phyloP scores from a whole-genome alignment of 2,797 vertebrate genomes.

The Cyclura pinguis region DNA sequence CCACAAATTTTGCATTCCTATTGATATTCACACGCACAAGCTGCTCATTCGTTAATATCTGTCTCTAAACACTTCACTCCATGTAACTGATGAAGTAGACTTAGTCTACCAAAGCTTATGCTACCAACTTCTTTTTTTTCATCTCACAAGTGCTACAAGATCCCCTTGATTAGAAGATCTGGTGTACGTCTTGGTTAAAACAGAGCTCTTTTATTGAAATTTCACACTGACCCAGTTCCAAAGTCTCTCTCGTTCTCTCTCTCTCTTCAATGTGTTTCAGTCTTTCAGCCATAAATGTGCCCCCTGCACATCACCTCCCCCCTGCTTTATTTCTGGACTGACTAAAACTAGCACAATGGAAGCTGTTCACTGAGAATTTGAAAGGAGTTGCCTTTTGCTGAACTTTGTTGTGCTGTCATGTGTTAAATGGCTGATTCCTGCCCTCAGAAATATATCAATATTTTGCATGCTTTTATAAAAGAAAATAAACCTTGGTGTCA shows the following conservation, averaged over 20 bases:
- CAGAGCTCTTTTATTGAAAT: background rate
- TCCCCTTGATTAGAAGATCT: too few relatives aligned
- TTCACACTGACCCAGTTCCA: background rate
- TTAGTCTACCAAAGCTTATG: too few relatives aligned
- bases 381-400: background rate
- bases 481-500: background rate
- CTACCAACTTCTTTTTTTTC: too few relatives aligned
- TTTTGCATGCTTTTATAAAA: background rate
- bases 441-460: background rate
- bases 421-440: background rate
- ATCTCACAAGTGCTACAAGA: too few relatives aligned
- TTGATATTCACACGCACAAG: too few relatives aligned
- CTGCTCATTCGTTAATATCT: too few relatives aligned
- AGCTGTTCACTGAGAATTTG: background rate
- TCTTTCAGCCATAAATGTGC: constrained; percentile 1
- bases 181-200: background rate
- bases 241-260: background rate
- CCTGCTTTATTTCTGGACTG: background rate
- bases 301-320: background rate
- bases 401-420: background rate
- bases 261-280: background rate
- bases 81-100: too few relatives aligned
- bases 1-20: too few relatives aligned
- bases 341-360: constrained; percentile 6
- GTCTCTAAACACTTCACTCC: too few relatives aligned